Evolutionary conservation across 2,113 vertebrate species (phyloP).

Genomic region (Hypanus sabinus): DNA sequence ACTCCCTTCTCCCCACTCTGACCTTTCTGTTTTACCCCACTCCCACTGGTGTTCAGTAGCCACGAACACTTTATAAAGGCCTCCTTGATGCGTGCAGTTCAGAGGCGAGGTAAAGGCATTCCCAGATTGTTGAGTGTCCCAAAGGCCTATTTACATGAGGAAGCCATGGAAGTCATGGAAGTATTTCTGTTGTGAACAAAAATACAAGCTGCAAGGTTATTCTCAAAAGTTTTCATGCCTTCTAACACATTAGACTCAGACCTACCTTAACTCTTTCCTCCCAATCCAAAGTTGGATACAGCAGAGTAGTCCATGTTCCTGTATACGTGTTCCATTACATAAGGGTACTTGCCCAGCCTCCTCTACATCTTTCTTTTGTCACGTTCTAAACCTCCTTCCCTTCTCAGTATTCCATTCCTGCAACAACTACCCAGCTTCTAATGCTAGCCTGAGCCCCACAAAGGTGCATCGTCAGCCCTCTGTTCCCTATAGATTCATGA

Average conservation of each 20-base stretch:
- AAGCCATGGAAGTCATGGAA: neutral
- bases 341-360: neutral
- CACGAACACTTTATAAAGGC: neutral
- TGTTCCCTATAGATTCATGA: no score
- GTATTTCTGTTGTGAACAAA: neutral
- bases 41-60: neutral
- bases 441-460: no score
- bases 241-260: neutral
- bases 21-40: neutral
- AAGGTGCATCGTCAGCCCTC: no score
- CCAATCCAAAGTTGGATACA: neutral
- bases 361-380: no score
- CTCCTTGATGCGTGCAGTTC: neutral
- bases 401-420: neutral
- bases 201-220: neutral
- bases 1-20: neutral
- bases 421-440: neutral
- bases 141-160: neutral
- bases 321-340: no score
- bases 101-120: neutral
- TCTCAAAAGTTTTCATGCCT: neutral
- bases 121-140: neutral
- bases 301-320: neutral
- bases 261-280: neutral
- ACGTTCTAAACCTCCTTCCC: neutral